These are phyloP conservation scores for Athalia rosae DNA, from an alignment of 2,888 invertebrate genomes.

Conservation along the genomic window DNA sequence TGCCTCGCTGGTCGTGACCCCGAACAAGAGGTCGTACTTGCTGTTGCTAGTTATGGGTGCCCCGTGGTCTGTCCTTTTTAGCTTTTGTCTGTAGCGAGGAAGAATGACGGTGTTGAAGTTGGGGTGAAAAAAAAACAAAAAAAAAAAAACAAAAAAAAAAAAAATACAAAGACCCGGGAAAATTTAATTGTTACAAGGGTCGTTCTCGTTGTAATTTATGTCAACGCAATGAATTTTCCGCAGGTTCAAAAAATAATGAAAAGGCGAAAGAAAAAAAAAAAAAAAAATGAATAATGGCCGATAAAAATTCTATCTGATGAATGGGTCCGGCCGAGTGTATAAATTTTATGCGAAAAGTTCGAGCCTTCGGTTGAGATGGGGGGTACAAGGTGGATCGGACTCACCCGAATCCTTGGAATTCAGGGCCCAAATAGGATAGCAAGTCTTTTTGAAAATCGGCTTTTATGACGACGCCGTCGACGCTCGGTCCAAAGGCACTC, in stretches of 20 bases:
- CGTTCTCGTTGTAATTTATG: slow-evolving; percentile 24
- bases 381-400: slow-evolving; percentile 23
- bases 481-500: slow-evolving; percentile 93
- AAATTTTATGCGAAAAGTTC: no score
- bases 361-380: neutral
- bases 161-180: slow-evolving; percentile 19
- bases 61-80: slow-evolving; percentile 68
- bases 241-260: neutral
- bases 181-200: slow-evolving; percentile 32
- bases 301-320: slow-evolving; percentile 14
- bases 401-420: slow-evolving; percentile 71
- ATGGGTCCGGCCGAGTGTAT: neutral
- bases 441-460: slow-evolving; percentile 89
- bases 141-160: neutral
- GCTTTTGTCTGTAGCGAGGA: slow-evolving; percentile 60
- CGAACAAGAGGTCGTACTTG: slow-evolving; percentile 90
- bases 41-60: slow-evolving; percentile 73
- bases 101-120: slow-evolving; percentile 16
- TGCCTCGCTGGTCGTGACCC: slow-evolving; percentile 94
- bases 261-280: no score
- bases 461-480: slow-evolving; percentile 95
- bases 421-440: slow-evolving; percentile 79
- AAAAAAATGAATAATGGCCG: neutral
- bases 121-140: neutral
- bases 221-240: slow-evolving; percentile 11